phyloP scores from a whole-genome alignment of 2,888 invertebrate genomes.

The Eristalis intricaria region DNA sequence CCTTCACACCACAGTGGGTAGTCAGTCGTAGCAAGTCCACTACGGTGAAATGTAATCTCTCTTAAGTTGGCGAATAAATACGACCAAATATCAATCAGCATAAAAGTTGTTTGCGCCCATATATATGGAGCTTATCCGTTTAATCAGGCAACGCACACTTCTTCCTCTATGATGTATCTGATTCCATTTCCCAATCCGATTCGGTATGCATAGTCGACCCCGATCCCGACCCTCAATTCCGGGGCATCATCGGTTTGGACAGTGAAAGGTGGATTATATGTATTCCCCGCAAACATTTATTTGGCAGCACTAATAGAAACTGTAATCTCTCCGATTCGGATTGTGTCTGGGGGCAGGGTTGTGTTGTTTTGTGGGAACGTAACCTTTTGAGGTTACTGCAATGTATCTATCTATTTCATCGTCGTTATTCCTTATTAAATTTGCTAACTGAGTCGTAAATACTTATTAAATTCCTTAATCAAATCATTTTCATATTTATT shows the following conservation, averaged over 20 bases:
- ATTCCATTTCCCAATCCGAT: slow-evolving; percentile 46
- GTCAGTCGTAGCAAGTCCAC: not conserved
- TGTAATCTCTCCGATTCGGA: slow-evolving; percentile 29
- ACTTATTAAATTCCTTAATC: slow-evolving; percentile 47
- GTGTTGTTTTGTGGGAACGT: slow-evolving; percentile 35
- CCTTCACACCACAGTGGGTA: not conserved
- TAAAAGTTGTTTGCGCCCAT: slow-evolving; percentile 47
- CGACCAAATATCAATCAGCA: slow-evolving; percentile 67
- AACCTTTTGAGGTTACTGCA: slow-evolving; percentile 24
- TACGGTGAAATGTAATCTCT: not conserved
- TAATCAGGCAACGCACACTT: slow-evolving; percentile 66
- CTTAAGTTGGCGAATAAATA: slow-evolving; percentile 27
- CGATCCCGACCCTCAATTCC: not conserved
- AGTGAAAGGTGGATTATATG: slow-evolving; percentile 32
- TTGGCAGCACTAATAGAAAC: slow-evolving; percentile 43
- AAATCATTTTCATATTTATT: slow-evolving; percentile 54
- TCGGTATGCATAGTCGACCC: slow-evolving; percentile 7
- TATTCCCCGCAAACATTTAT: slow-evolving; percentile 50
- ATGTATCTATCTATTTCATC: slow-evolving; percentile 1
- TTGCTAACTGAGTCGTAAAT: slow-evolving; percentile 51
- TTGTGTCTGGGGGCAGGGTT: not conserved
- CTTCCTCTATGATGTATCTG: slow-evolving; percentile 49
- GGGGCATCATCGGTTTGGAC: slow-evolving; percentile 2
- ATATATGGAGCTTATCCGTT: slow-evolving; percentile 56
- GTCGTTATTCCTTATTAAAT: slow-evolving; percentile 53